These are phyloP conservation scores for Litocranius walleri DNA, from an alignment of 2,113 vertebrate genomes.

Conservation along the genomic window DNA sequence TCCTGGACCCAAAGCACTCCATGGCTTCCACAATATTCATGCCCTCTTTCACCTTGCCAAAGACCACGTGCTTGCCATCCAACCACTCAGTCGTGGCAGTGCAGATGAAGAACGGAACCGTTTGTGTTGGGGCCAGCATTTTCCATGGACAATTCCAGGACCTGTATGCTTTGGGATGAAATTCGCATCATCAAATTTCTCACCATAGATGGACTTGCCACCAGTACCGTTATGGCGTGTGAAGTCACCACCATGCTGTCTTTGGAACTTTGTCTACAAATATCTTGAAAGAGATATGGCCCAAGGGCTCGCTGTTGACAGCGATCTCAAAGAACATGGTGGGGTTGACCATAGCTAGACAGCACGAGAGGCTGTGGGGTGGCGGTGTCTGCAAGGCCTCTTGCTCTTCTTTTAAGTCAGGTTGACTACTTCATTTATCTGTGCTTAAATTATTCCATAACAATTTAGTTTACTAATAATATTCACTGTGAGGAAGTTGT, in stretches of 20 bases:
- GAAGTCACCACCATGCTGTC: neutral
- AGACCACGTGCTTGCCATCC: neutral
- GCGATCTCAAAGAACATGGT: neutral
- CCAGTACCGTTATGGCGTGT: neutral
- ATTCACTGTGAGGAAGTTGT: neutral
- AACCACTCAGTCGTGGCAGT: neutral
- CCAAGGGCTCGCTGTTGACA: neutral
- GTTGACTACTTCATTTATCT: neutral
- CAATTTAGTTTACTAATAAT: neutral
- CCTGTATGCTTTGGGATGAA: neutral
- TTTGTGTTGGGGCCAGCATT: neutral
- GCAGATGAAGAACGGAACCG: neutral
- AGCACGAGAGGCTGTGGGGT: neutral
- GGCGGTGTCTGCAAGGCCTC: fast-evolving
- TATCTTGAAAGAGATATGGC: neutral
- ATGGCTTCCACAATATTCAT: neutral
- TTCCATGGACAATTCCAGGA: neutral
- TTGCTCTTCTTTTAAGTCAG: neutral
- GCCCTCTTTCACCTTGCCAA: neutral
- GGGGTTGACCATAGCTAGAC: neutral
- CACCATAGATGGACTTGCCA: neutral
- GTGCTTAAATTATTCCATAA: neutral
- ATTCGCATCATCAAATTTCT: neutral
- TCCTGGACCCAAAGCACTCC: neutral
- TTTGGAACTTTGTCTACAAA: neutral